Conservation (phyloP, 2,888 invertebrate genomes). For the Harmothoe impar region DNA sequence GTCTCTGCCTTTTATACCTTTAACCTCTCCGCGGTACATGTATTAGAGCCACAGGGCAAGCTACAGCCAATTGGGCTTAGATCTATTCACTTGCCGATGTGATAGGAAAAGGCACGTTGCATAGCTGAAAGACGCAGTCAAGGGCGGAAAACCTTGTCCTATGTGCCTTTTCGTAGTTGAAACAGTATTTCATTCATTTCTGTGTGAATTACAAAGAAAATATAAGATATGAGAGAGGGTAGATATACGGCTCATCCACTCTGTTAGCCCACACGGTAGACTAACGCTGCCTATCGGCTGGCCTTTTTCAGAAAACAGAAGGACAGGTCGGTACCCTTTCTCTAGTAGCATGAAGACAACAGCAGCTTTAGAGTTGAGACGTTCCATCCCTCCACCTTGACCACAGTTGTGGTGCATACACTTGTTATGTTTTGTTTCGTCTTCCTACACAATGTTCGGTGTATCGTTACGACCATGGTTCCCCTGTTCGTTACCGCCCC, state of each 20-base stretch:
- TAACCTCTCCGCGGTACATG: no score
- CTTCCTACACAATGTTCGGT: no score
- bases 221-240: neutral
- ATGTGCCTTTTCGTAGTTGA: no score
- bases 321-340: conserved; percentile 55
- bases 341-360: conserved; percentile 57
- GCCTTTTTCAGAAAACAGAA: conserved; percentile 54
- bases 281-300: conserved; percentile 47
- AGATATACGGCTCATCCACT: neutral
- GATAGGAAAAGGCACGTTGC: no score
- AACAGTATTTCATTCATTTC: no score
- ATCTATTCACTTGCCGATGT: no score
- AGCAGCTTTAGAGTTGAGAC: conserved; percentile 33
- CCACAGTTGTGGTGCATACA: conserved; percentile 21
- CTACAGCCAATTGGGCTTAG: no score
- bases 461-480: neutral
- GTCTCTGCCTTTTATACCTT: no score
- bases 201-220: no score
- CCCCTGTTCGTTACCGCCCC: neutral
- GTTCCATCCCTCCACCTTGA: conserved; percentile 1
- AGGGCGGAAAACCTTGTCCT: no score
- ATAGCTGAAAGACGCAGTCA: no score
- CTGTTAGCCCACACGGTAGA: neutral
- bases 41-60: no score
- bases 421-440: neutral